Percentiles rank a stretch among this genome's conserved stretches.
phyloP scores from a whole-genome alignment of 2,888 invertebrate species.

The Sphaeridia pumilis region DNA sequence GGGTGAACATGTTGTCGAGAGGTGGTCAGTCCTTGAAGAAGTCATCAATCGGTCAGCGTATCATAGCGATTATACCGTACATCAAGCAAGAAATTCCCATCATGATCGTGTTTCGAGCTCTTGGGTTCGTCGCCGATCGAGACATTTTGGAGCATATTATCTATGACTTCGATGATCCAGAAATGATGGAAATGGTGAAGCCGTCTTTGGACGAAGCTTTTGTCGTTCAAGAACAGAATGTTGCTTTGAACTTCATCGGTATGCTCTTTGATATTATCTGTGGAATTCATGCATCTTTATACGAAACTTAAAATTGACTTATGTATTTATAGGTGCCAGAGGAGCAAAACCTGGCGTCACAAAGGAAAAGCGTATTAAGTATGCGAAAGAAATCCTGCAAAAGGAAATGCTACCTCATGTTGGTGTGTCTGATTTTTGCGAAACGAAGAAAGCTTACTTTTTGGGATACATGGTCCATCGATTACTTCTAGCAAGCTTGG shows the following conservation, averaged over 20 bases:
- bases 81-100: constrained; percentile 99
- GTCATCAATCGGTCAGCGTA: constrained; percentile 95
- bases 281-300: neutral
- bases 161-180: constrained; percentile 99
- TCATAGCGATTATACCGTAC: constrained; percentile 94
- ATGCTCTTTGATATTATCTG: neutral
- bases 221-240: constrained; percentile 98
- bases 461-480: constrained; percentile 99
- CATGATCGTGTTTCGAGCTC: constrained; percentile 98
- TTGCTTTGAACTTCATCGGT: constrained; percentile 89
- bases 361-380: constrained; percentile 97
- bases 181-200: constrained; percentile 99
- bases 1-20: constrained; percentile 99
- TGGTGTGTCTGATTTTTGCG: constrained; percentile 98
- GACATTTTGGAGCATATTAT: constrained; percentile 99
- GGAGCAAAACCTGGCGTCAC: constrained; percentile 97
- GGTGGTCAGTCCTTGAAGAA: constrained; percentile 98
- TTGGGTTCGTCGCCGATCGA: constrained; percentile 97
- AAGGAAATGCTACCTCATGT: constrained; percentile 99
- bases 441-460: constrained; percentile 98
- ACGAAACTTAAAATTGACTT: neutral
- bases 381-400: constrained; percentile 96
- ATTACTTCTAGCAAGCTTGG: constrained; percentile 80
- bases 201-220: constrained; percentile 98
- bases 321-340: constrained; percentile 56